A percentile compares a stretch with the other conserved stretches of the same genome.
These are phyloP conservation scores for Phyllopteryx taeniolatus DNA, from an alignment of 2,113 vertebrate species.

Conservation along the genomic window DNA sequence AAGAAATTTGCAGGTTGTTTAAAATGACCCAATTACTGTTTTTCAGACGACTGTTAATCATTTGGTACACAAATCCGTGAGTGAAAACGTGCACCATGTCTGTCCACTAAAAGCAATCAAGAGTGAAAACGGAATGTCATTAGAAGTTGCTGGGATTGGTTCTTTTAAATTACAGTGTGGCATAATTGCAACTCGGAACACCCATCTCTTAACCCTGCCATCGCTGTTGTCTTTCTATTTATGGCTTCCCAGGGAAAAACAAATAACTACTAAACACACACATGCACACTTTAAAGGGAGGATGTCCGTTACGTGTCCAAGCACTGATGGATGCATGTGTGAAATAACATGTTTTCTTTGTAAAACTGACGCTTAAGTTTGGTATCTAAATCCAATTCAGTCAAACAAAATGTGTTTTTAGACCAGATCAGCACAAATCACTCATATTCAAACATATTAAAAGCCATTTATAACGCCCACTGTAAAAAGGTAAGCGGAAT, in stretches of 20 bases:
- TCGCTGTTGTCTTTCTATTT: conserved; percentile 43
- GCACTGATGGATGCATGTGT: conserved; percentile 40
- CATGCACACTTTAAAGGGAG: conserved; percentile 17
- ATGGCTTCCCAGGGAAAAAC: conserved; percentile 46
- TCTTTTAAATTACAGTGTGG: conserved; percentile 44
- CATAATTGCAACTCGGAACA: conserved; percentile 54
- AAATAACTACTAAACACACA: conserved; percentile 36
- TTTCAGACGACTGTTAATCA: conserved; percentile 53
- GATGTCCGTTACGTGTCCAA: conserved; percentile 23
- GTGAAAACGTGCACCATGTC: conserved; percentile 18
- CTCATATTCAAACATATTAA: conserved; percentile 35
- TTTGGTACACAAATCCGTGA: conserved; percentile 50
- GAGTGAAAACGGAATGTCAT: conserved; percentile 42
- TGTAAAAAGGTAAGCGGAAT: conserved; percentile 27
- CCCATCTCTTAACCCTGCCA: conserved; percentile 20
- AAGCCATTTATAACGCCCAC: conserved; percentile 33
- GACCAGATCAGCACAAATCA: conserved; percentile 27
- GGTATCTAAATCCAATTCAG: conserved; percentile 25
- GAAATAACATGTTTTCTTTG: conserved; percentile 31
- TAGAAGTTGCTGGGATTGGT: conserved; percentile 35
- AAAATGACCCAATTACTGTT: conserved; percentile 59
- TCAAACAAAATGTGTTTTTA: conserved; percentile 31
- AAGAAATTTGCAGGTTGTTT: conserved; percentile 64
- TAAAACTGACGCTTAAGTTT: conserved; percentile 24
- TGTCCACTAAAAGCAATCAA: conserved; percentile 47